phyloP scores from a whole-genome alignment of 2,888 invertebrate genomes.

The Sarcophaga rosellei region DNA sequence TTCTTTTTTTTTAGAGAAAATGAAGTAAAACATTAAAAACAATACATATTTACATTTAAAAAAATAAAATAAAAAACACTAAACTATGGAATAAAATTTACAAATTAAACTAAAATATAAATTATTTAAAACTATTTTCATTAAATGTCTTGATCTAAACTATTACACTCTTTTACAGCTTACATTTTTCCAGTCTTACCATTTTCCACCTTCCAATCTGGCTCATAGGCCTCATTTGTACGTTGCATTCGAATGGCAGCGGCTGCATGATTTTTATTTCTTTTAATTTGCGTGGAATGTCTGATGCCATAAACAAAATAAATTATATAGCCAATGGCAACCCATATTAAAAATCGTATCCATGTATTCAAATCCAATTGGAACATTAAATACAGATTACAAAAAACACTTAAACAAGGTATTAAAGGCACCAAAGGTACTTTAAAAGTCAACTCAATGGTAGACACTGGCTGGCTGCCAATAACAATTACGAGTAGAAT shows the following conservation, averaged over 20 bases:
- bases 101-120: not conserved
- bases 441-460: slow-evolving; percentile 86
- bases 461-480: slow-evolving; percentile 86
- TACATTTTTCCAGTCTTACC: slow-evolving; percentile 63
- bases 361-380: slow-evolving; percentile 92
- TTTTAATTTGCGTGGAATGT: slow-evolving; percentile 85
- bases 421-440: slow-evolving; percentile 93
- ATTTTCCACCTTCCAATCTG: slow-evolving; percentile 76
- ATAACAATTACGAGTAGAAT: slow-evolving; percentile 84
- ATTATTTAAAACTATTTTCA: not conserved
- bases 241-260: slow-evolving; percentile 73
- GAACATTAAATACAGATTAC: slow-evolving; percentile 95
- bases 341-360: slow-evolving; percentile 94
- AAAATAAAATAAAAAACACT: no score
- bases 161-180: not conserved
- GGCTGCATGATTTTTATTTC: slow-evolving; percentile 78
- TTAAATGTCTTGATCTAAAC: no score
- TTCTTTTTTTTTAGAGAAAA: not conserved
- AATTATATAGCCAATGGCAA: slow-evolving; percentile 90
- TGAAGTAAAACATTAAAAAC: not conserved
- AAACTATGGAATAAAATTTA: not conserved
- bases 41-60: no score
- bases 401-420: slow-evolving; percentile 91
- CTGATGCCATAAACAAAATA: slow-evolving; percentile 93
- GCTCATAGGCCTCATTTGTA: slow-evolving; percentile 76